Conservation (phyloP, 35 echinoderm and acorn worm genomes). For the Stichopus chloronotus region DNA sequence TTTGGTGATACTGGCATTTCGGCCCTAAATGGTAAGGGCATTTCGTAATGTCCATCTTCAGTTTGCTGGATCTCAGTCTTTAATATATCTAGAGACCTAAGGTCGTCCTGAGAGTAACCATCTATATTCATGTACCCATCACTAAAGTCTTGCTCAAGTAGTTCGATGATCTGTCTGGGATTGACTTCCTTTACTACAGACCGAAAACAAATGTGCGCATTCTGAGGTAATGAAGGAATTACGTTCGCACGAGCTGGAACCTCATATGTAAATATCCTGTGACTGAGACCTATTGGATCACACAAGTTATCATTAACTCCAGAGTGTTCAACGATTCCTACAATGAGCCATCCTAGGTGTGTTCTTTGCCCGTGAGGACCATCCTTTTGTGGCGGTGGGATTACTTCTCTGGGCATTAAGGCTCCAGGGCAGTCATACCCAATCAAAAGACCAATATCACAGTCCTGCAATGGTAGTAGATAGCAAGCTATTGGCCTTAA, state of each 20-base stretch:
- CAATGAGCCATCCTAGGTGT: conserved; percentile 71
- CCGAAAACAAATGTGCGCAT: conserved; percentile 9
- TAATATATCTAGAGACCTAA: conserved; percentile 15
- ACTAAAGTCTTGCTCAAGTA: conserved; percentile 39
- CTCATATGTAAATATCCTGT: conserved; percentile 7
- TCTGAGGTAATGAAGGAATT: background rate
- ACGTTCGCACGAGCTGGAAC: background rate
- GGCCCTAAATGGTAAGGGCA: too few species aligned
- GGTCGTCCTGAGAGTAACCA: conserved; percentile 16
- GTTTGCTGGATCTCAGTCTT: conserved; percentile 33
- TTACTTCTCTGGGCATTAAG: conserved; percentile 21
- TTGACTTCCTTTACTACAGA: too few species aligned
- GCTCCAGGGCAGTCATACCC: conserved; percentile 78
- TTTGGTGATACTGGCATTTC: conserved; percentile 15
- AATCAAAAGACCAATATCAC: conserved; percentile 77
- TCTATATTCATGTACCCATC: background rate
- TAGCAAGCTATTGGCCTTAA: conserved; percentile 40
- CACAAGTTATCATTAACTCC: too few species aligned
- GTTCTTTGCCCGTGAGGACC: conserved; percentile 68
- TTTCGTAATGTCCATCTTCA: conserved; percentile 32
- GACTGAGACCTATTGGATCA: conserved; percentile 37
- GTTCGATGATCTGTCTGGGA: too few species aligned
- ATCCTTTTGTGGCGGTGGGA: conserved; percentile 21
- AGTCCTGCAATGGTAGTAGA: conserved; percentile 51
- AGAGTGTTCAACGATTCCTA: conserved; percentile 15